phyloP scores from a whole-genome alignment of 2,797 vertebrate species.

The Jordanella pulchra region DNA sequence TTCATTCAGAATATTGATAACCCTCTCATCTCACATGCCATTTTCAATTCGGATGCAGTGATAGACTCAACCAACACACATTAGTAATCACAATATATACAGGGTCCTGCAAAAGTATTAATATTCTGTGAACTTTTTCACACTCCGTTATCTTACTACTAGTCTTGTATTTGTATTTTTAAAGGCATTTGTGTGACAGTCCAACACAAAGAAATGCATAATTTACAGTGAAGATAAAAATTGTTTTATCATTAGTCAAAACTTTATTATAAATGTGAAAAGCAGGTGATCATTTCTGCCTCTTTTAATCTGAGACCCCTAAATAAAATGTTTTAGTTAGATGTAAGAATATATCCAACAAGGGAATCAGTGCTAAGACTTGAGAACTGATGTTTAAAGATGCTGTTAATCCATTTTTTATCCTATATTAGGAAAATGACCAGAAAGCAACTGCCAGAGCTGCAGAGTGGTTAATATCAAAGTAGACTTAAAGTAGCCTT shows the following conservation, averaged over 20 bases:
- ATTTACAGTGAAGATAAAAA: neutral
- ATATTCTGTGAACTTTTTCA: neutral
- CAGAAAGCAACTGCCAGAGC: too few relatives aligned
- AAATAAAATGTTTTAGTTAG: too few relatives aligned
- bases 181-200: neutral
- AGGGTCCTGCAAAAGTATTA: neutral
- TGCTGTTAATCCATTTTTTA: neutral
- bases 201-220: neutral
- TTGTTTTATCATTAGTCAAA: neutral
- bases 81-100: neutral
- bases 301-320: neutral
- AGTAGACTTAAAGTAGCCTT: too few relatives aligned
- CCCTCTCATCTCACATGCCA: neutral
- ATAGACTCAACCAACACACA: neutral
- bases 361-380: too few relatives aligned
- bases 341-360: too few relatives aligned
- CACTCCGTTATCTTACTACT: neutral
- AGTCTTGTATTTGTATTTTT: neutral
- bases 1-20: neutral
- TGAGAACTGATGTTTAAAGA: too few relatives aligned
- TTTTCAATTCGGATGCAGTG: constrained; percentile 1
- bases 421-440: neutral
- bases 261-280: too few relatives aligned
- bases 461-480: too few relatives aligned
- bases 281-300: neutral